phyloP scores from a whole-genome alignment of 2,888 invertebrate species.

The Opisthograptis luteolata region DNA sequence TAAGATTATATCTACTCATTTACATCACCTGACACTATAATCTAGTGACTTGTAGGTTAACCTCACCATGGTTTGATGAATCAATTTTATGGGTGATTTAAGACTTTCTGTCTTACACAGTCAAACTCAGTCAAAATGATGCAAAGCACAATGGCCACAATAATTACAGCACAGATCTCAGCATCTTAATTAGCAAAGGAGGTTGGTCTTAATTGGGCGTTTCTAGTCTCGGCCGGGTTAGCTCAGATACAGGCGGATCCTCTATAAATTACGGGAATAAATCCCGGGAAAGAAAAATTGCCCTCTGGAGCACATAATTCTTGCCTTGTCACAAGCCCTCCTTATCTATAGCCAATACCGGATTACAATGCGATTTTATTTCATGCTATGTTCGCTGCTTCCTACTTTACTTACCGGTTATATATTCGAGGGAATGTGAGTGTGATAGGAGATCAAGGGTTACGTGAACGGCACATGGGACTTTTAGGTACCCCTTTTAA shows the following conservation, averaged over 20 bases:
- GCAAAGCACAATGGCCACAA: conserved; percentile 7
- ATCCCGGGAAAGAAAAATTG: conserved; percentile 84
- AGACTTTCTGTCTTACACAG: too few species aligned
- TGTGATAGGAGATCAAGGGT: conserved; percentile 19
- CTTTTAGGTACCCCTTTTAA: too few species aligned
- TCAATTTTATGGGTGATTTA: too few species aligned
- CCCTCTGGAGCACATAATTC: conserved; percentile 85
- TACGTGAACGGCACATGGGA: conserved; percentile 14
- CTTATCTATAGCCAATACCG: conserved; percentile 84
- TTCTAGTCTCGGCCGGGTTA: conserved; percentile 71
- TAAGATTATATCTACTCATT: too few species aligned
- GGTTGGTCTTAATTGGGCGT: conserved; percentile 75
- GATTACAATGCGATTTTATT: conserved; percentile 85
- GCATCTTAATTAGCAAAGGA: conserved; percentile 63
- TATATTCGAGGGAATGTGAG: conserved; percentile 15
- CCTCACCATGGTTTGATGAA: too few species aligned
- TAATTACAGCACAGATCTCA: conserved; percentile 28
- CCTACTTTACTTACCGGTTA: conserved; percentile 40
- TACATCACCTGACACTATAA: too few species aligned
- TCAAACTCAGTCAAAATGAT: too few species aligned
- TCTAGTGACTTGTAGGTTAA: too few species aligned
- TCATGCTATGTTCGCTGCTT: conserved; percentile 70
- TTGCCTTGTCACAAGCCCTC: conserved; percentile 84
- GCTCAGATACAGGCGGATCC: conserved; percentile 83
- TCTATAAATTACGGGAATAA: conserved; percentile 84